A percentile compares a stretch with the other conserved stretches of the same genome.
These are phyloP conservation scores for Cyprinodon diabolis DNA, from an alignment of 2,797 vertebrate genomes.

Conservation along the genomic window DNA sequence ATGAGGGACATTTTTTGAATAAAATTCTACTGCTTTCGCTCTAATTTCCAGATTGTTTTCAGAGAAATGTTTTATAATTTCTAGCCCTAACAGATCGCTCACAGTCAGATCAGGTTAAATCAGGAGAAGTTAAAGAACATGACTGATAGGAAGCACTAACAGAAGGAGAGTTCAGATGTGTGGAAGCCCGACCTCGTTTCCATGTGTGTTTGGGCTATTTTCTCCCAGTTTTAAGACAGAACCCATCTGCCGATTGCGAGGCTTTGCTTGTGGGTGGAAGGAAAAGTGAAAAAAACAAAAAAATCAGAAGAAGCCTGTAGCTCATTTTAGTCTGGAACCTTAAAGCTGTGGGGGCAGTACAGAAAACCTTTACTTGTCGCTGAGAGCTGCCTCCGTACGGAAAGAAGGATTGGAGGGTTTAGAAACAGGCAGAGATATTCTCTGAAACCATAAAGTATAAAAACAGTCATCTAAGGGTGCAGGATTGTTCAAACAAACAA, in stretches of 20 bases:
- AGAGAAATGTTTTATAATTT: neutral
- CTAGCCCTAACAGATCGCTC: neutral
- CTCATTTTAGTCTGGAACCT: neutral
- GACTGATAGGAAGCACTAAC: neutral
- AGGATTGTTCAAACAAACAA: neutral
- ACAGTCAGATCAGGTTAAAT: neutral
- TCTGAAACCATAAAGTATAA: neutral
- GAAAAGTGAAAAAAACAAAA: neutral
- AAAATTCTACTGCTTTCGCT: neutral
- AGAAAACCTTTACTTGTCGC: neutral
- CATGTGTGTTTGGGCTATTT: neutral
- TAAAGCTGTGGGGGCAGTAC: slow-evolving; percentile 1
- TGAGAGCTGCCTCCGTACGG: neutral
- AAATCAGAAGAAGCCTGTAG: neutral
- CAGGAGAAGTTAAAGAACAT: neutral
- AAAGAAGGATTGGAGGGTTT: neutral
- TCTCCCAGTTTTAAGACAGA: neutral
- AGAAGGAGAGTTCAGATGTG: neutral
- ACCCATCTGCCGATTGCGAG: neutral
- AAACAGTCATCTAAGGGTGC: too few species aligned
- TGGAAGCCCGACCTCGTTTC: neutral
- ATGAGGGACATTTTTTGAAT: too few species aligned
- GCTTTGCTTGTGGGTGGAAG: neutral
- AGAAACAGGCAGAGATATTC: neutral
- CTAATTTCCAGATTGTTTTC: neutral